Conservation (phyloP, 2,888 invertebrate species). For the Drosophila anomalata region DNA sequence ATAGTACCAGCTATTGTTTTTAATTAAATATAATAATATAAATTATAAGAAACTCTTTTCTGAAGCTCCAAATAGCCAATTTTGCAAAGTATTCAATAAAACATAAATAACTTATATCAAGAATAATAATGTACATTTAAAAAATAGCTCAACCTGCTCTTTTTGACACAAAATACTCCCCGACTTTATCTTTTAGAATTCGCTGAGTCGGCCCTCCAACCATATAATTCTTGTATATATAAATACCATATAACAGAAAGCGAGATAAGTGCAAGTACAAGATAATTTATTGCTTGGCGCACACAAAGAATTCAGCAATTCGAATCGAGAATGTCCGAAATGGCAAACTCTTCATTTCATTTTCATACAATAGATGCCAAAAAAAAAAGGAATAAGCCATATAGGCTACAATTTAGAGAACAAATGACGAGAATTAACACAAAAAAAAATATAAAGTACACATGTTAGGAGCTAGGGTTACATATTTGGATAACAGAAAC, state of each 20-base stretch:
- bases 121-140: too few species aligned
- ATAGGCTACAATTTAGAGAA: constrained; percentile 3
- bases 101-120: too few species aligned
- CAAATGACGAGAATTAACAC: constrained; percentile 20
- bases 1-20: too few species aligned
- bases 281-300: constrained; percentile 39
- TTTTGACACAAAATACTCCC: not conserved
- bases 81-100: too few species aligned
- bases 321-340: constrained; percentile 1
- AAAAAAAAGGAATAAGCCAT: not conserved
- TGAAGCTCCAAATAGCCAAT: too few species aligned
- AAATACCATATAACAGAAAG: not conserved
- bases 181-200: not conserved
- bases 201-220: not conserved
- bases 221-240: not conserved
- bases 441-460: constrained; percentile 7
- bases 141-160: not conserved
- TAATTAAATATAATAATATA: too few species aligned
- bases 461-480: constrained; percentile 7
- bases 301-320: constrained; percentile 26
- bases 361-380: constrained; percentile 22
- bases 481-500: constrained; percentile 36
- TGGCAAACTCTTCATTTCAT: constrained; percentile 6
- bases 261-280: constrained; percentile 11
- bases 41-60: too few species aligned